Evolutionary conservation across 2,797 vertebrate species (phyloP).

Genomic region (Alauda arvensis): DNA sequence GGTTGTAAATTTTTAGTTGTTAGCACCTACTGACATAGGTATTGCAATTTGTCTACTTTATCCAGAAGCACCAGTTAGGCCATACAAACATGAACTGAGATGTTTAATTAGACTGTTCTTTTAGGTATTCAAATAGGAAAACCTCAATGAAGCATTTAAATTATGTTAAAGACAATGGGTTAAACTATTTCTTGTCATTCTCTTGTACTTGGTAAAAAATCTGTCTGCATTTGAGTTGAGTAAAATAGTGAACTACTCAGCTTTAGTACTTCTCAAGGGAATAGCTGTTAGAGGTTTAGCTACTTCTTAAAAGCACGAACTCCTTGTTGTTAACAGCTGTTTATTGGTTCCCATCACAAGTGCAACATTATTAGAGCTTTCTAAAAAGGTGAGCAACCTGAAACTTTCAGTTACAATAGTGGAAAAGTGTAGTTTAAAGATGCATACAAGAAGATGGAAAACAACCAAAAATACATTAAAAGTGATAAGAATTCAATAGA

Average conservation of each 20-base stretch:
- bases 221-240: background rate
- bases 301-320: background rate
- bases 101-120: background rate
- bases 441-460: background rate
- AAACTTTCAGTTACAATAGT: background rate
- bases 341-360: background rate
- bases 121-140: background rate
- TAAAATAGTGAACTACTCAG: background rate
- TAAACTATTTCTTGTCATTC: background rate
- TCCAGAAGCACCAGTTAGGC: background rate
- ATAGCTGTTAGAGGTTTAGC: background rate
- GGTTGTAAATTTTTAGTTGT: background rate
- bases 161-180: background rate
- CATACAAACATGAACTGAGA: background rate
- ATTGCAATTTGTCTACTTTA: background rate
- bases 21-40: background rate
- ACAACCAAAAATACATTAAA: background rate
- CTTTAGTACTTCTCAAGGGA: background rate
- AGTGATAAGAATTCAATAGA: background rate
- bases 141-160: background rate
- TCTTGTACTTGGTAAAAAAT: background rate
- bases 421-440: background rate
- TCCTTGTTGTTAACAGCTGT: background rate
- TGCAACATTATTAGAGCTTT: background rate
- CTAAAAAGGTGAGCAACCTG: background rate